Evolutionary conservation across 1,140 invertebrate genomes (phyloP), one percentile per base, ranked within the genome.

Genomic region (Aphaenogaster floridana): DNA sequence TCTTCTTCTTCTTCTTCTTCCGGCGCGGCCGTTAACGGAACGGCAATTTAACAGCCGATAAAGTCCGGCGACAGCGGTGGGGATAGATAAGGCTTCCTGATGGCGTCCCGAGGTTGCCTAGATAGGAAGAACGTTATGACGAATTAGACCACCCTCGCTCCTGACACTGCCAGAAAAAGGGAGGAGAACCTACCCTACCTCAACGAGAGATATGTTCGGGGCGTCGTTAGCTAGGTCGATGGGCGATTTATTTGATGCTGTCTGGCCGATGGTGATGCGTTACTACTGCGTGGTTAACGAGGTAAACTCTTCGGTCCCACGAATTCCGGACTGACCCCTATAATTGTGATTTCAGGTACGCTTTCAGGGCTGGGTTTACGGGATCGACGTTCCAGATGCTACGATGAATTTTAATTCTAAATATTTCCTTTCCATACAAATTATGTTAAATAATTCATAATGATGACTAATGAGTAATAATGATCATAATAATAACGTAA

Each of bases 41-140:
- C 87, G 76, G 74, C 86, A 90, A 90, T 92, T 93, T 92, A 91
- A 90, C 90, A 92, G 83, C 85, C 90, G 88, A 92, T 93, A 93
- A 93, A 93, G 81, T 80, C 81, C 36, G 50, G 17, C 54, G 42
- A 36, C 17, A 34, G 50, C 48, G 54, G 61, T 52, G 21, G 52
- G 34, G 54, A 76, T 77, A 74, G 89, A 80, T 77, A 86, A 71
- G 69, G 17, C 61, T 71, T 87, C 79, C 78, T 21, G 50, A 59
- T 79, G 88, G 69, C 88, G 88, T 90, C 61, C 59, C 86, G 72
- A 71, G 66, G 86, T 89, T 90, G 89, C 50, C 69, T 74, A 79
- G 72, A 89, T 88, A 92, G 86, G 91, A 92, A 91, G 80, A 89
- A 92, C 63, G 89, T 93, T 93, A 93, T 92, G 92, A 94, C 91